Percentiles rank a stretch among this genome's conserved stretches.
Conservation (phyloP, 2,113 vertebrate genomes). For the Lasiurus cinereus region DNA sequence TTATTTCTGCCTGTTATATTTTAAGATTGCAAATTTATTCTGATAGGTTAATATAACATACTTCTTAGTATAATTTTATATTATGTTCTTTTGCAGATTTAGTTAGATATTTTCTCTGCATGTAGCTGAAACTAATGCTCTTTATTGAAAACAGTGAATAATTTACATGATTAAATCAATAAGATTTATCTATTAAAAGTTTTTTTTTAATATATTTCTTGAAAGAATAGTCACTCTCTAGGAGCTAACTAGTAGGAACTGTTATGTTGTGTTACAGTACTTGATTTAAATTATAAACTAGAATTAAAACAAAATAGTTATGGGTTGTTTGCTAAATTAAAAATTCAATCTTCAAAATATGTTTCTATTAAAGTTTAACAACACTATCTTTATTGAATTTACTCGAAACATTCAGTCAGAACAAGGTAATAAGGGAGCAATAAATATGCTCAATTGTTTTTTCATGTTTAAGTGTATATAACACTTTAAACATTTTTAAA, state of each 20-base stretch:
- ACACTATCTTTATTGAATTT: background rate
- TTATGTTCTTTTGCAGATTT: background rate
- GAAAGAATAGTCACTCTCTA: background rate
- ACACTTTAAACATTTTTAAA: background rate
- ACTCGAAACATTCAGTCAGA: conserved; percentile 44
- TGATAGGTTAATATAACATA: background rate
- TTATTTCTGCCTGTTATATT: conserved; percentile 26
- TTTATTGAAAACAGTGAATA: background rate
- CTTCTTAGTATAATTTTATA: background rate
- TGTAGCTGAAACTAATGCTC: background rate
- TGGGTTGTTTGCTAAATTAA: conserved; percentile 37
- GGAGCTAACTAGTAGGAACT: background rate
- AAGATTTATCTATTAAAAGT: background rate
- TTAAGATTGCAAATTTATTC: background rate
- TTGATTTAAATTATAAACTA: conserved; percentile 10
- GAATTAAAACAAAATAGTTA: background rate
- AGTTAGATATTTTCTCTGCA: background rate
- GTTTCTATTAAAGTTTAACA: conserved; percentile 1
- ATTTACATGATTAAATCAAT: background rate
- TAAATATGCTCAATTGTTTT: background rate
- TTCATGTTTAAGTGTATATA: background rate
- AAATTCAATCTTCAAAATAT: conserved; percentile 12
- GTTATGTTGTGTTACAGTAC: background rate
- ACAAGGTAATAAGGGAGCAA: background rate
- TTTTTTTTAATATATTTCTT: conserved; percentile 33